Percentiles rank a stretch among this genome's conserved stretches.
Conservation (phyloP, 2,888 invertebrate genomes). For the Actias luna region DNA sequence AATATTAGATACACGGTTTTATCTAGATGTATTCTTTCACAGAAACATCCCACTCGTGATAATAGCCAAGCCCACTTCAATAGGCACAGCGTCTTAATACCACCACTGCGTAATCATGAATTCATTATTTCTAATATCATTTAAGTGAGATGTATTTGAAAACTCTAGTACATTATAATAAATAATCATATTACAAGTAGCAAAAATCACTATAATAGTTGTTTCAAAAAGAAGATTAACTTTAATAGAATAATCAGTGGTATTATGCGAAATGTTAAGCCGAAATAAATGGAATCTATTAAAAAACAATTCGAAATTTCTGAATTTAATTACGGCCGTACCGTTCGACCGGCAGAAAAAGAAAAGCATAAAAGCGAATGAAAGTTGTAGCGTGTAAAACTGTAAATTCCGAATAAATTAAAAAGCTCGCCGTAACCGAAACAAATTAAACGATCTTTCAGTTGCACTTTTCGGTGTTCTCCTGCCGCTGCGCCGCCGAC, state of each 20-base stretch:
- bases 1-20: too few relatives aligned
- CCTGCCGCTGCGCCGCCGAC: constrained; percentile 31
- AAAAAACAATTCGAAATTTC: background rate
- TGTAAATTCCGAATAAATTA: constrained; percentile 44
- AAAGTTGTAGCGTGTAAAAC: constrained; percentile 27
- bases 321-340: constrained; percentile 11
- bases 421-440: constrained; percentile 37
- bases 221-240: too few relatives aligned
- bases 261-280: background rate
- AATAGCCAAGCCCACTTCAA: too few relatives aligned
- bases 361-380: constrained; percentile 22
- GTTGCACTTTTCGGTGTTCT: constrained; percentile 47
- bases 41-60: too few relatives aligned
- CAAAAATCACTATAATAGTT: too few relatives aligned
- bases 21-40: too few relatives aligned
- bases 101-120: too few relatives aligned
- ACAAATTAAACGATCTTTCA: constrained; percentile 52
- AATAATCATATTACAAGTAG: too few relatives aligned
- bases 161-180: too few relatives aligned
- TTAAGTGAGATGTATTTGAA: too few relatives aligned
- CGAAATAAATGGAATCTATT: background rate
- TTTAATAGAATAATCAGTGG: background rate
- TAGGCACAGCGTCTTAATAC: too few relatives aligned
- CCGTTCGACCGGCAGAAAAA: constrained; percentile 8
- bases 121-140: too few relatives aligned